Percentiles rank a stretch among this genome's conserved stretches.
Evolutionary conservation across 2,797 vertebrate genomes (phyloP).

Genomic region (Pipistrellus pygmaeus): DNA sequence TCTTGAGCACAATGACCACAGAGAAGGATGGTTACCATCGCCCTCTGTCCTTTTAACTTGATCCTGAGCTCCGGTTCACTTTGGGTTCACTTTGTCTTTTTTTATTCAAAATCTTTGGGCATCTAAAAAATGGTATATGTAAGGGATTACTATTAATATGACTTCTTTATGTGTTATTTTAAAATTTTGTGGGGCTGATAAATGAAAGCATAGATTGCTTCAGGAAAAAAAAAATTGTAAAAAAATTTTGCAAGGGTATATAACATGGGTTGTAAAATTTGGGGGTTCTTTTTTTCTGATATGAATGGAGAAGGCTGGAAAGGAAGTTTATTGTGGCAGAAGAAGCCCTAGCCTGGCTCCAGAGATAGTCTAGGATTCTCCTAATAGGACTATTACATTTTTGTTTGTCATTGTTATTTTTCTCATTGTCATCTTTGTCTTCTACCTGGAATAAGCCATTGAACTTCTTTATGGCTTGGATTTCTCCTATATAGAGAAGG

Average conservation of each 20-base stretch:
- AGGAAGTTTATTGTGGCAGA: background rate
- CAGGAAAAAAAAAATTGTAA: background rate
- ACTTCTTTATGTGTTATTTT: background rate
- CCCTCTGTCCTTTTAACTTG: background rate
- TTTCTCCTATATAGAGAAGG: constrained; percentile 40
- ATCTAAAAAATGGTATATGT: background rate
- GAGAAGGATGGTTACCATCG: background rate
- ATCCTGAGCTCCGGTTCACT: background rate
- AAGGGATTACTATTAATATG: background rate
- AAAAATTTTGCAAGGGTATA: background rate
- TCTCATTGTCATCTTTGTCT: background rate
- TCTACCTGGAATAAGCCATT: background rate
- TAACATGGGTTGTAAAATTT: background rate
- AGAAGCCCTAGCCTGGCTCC: background rate
- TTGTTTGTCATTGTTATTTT: background rate
- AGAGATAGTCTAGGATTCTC: background rate
- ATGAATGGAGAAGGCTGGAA: background rate
- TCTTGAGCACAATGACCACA: background rate
- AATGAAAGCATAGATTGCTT: constrained; percentile 30
- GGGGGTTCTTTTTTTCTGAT: background rate
- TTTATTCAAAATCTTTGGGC: background rate
- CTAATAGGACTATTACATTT: background rate
- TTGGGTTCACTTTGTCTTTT: background rate
- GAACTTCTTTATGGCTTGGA: background rate
- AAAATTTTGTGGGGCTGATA: background rate